These are phyloP conservation scores for Caretta caretta DNA, from an alignment of 2,113 vertebrate species.

Conservation along the genomic window DNA sequence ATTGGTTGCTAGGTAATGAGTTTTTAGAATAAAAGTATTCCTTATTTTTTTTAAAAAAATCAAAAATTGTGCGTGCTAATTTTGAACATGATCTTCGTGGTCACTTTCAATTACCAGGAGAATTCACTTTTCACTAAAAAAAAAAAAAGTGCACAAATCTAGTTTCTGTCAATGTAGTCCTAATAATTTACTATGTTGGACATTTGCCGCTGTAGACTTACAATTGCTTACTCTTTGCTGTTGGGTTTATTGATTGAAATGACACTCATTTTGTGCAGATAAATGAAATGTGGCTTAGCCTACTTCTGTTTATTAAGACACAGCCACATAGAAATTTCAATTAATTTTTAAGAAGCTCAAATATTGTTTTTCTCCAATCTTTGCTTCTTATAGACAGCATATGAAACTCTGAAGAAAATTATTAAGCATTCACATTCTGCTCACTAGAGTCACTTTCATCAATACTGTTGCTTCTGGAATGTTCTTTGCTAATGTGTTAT, in stretches of 20 bases:
- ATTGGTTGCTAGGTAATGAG: slow-evolving; percentile 65
- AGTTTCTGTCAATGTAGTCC: slow-evolving; percentile 37
- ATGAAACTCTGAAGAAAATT: slow-evolving; percentile 46
- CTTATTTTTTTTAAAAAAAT: slow-evolving; percentile 56
- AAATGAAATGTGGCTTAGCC: slow-evolving; percentile 54
- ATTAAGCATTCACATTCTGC: slow-evolving; percentile 9
- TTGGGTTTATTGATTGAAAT: slow-evolving; percentile 74
- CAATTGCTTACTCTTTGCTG: slow-evolving; percentile 47
- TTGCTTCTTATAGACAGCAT: slow-evolving; percentile 12
- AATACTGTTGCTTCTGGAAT: neutral
- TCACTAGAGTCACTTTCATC: neutral
- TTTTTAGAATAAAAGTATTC: slow-evolving; percentile 64
- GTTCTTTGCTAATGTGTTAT: slow-evolving; percentile 32
- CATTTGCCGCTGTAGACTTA: slow-evolving; percentile 45
- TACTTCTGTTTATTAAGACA: slow-evolving; percentile 72
- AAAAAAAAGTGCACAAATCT: slow-evolving; percentile 48
- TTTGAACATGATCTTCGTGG: slow-evolving; percentile 65
- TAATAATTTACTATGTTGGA: slow-evolving; percentile 63
- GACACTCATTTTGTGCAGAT: slow-evolving; percentile 73
- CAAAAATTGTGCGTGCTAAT: slow-evolving; percentile 58
- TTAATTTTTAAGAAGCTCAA: slow-evolving; percentile 59
- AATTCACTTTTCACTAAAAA: slow-evolving; percentile 64
- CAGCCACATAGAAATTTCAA: slow-evolving; percentile 69
- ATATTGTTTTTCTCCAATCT: slow-evolving; percentile 49
- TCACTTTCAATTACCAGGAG: slow-evolving; percentile 60